These are phyloP conservation scores for Dynastes grantii DNA, from an alignment of 2,888 invertebrate species.

Conservation along the genomic window DNA sequence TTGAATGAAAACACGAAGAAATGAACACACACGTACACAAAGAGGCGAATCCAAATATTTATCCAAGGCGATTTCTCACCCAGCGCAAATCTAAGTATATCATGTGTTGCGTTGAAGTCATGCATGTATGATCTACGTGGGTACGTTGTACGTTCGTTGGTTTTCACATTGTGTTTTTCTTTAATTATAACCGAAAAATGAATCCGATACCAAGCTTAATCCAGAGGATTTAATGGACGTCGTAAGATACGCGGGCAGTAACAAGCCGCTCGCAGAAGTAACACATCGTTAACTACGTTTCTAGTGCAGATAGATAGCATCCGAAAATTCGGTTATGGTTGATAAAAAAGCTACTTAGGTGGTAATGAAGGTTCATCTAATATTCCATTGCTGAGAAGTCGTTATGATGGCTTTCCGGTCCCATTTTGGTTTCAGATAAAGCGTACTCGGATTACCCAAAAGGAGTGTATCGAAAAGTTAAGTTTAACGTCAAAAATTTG, in stretches of 20 bases:
- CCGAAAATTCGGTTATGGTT: background rate
- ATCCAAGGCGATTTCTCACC: constrained; percentile 26
- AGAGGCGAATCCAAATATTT: constrained; percentile 32
- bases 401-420: too few relatives aligned
- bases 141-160: background rate
- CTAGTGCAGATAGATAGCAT: background rate
- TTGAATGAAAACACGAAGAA: constrained; percentile 15
- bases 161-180: constrained; percentile 21
- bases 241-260: background rate
- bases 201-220: constrained; percentile 7
- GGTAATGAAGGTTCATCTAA: too few relatives aligned
- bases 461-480: too few relatives aligned
- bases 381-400: too few relatives aligned
- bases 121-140: background rate
- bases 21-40: constrained; percentile 11
- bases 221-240: background rate
- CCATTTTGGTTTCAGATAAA: too few relatives aligned
- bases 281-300: background rate
- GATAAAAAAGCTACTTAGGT: background rate
- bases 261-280: background rate
- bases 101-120: constrained; percentile 6
- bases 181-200: constrained; percentile 30
- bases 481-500: too few relatives aligned
- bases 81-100: constrained; percentile 32
- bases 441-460: too few relatives aligned